Percentiles rank a stretch among this genome's conserved stretches.
Evolutionary conservation across 2,113 vertebrate genomes (phyloP).

Genomic region (Neotoma lepida): DNA sequence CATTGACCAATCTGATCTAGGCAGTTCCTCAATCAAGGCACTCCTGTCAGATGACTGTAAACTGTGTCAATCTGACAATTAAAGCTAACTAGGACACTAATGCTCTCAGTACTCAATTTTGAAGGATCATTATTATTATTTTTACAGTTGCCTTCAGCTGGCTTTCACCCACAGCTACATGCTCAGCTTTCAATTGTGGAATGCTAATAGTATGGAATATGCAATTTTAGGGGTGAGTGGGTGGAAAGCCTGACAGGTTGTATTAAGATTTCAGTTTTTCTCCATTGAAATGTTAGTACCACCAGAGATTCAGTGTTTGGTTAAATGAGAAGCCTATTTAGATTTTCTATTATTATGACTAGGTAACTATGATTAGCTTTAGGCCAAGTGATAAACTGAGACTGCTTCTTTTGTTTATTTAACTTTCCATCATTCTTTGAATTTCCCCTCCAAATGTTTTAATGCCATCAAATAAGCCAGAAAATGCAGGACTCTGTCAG

Average conservation of each 20-base stretch:
- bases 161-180: not conserved
- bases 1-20: not conserved
- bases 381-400: not conserved
- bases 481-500: not conserved
- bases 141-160: not conserved
- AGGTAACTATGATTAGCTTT: slow-evolving; percentile 24
- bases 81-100: not conserved
- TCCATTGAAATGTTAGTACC: slow-evolving; percentile 22
- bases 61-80: no score
- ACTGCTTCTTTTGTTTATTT: slow-evolving; percentile 1
- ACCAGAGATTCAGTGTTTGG: not conserved
- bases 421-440: not conserved
- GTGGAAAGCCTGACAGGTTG: not conserved
- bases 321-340: slow-evolving; percentile 3
- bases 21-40: not conserved
- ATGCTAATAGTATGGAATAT: not conserved
- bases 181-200: slow-evolving; percentile 32
- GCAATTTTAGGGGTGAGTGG: not conserved
- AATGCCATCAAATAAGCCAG: not conserved
- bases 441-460: not conserved
- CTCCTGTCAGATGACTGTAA: not conserved
- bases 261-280: slow-evolving; percentile 33
- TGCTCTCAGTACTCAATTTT: slow-evolving; percentile 3
- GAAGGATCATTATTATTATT: slow-evolving; percentile 20
- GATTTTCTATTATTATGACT: not conserved